These are phyloP conservation scores for Jordanella pulchra DNA, from an alignment of 2,797 vertebrate genomes.

Conservation along the genomic window DNA sequence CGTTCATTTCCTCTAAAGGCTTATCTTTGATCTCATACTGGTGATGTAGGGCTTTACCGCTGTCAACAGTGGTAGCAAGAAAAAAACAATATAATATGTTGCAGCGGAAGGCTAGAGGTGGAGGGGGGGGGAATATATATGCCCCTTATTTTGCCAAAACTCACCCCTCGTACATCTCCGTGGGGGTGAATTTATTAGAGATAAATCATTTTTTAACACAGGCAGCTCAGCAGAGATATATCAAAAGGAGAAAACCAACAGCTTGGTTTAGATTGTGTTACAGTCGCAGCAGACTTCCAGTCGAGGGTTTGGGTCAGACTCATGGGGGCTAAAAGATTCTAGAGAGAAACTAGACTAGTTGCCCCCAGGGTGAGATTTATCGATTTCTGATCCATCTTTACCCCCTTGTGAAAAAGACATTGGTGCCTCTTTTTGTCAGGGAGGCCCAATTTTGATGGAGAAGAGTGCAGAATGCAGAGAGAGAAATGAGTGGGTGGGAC, in stretches of 20 bases:
- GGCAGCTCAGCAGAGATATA: constrained; percentile 11
- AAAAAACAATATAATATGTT: constrained; percentile 40
- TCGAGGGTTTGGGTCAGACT: constrained; percentile 44
- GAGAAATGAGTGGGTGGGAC: constrained; percentile 58
- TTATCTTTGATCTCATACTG: constrained; percentile 47
- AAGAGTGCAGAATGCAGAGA: constrained; percentile 49
- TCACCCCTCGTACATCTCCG: constrained; percentile 26
- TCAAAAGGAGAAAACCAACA: constrained; percentile 19
- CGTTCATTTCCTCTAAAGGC: constrained; percentile 48
- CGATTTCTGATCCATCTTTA: constrained; percentile 54
- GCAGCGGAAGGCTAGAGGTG: constrained; percentile 17
- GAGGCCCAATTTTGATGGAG: constrained; percentile 59
- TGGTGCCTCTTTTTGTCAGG: constrained; percentile 57
- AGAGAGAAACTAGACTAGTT: constrained; percentile 25
- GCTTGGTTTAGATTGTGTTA: constrained; percentile 46
- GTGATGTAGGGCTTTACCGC: constrained; percentile 50
- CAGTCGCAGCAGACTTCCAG: constrained; percentile 42
- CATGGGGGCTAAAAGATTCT: constrained; percentile 32
- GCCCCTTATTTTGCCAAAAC: constrained; percentile 39
- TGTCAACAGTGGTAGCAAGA: constrained; percentile 33
- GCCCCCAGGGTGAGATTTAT: constrained; percentile 60
- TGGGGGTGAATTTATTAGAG: constrained; percentile 23
- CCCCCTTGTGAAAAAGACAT: constrained; percentile 55
- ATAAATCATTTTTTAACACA: constrained; percentile 20
- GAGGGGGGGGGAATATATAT: constrained; percentile 16